phyloP scores from a whole-genome alignment of 2,888 invertebrate genomes.

The Rotaria magnacalcarata region DNA sequence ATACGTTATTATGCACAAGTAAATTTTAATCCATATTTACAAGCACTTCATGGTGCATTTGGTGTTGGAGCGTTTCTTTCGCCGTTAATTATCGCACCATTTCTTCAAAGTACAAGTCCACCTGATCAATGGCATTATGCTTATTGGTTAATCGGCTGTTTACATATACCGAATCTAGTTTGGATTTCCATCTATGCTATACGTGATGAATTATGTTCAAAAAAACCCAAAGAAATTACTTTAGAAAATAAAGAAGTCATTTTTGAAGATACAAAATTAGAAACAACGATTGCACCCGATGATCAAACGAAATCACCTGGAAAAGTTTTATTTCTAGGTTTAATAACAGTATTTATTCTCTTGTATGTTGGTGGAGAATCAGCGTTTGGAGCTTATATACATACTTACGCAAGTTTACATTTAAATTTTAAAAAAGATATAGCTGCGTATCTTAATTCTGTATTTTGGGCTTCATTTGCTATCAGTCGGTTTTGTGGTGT shows the following conservation, averaged over 20 bases:
- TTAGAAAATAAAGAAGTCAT: not conserved
- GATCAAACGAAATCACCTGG: not conserved
- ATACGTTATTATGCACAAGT: not conserved
- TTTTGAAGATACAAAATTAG: not conserved
- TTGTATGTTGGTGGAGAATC: not conserved
- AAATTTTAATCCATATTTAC: constrained; percentile 57
- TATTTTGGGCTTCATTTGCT: not conserved
- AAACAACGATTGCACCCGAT: not conserved
- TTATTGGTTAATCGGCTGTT: not conserved
- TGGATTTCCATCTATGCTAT: not conserved
- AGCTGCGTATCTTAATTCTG: not conserved
- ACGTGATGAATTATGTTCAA: not conserved
- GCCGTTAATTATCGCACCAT: constrained; percentile 60
- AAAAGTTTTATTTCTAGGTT: not conserved
- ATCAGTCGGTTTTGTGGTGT: not conserved
- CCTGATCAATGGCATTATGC: constrained; percentile 28
- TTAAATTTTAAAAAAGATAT: not conserved
- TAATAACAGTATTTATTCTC: not conserved
- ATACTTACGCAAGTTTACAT: not conserved
- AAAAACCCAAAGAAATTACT: not conserved
- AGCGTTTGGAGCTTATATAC: not conserved
- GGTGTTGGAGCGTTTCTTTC: constrained; percentile 61
- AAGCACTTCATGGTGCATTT: constrained; percentile 61
- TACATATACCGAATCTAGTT: not conserved
- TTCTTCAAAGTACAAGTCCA: constrained; percentile 49